These are phyloP conservation scores for Drosophila pseudotalamancana DNA, from an alignment of 2,888 invertebrate genomes.

Conservation along the genomic window DNA sequence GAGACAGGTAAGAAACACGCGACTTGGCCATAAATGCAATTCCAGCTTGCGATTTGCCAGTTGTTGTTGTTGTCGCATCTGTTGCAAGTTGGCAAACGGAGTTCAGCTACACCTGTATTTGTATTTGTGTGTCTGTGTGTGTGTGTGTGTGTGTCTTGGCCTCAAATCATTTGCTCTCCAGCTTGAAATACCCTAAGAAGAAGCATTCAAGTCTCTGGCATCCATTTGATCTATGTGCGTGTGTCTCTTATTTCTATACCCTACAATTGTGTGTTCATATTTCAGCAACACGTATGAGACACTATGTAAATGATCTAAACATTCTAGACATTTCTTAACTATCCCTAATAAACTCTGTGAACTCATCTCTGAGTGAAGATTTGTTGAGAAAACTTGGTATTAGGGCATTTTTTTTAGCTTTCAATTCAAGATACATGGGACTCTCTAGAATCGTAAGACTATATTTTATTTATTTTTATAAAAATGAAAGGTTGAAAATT, in stretches of 20 bases:
- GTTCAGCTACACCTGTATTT: conserved; percentile 28
- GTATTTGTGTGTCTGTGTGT: conserved; percentile 1
- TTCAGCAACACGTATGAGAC: too few relatives aligned
- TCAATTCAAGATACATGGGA: too few relatives aligned
- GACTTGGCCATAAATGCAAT: conserved; percentile 78
- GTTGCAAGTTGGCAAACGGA: conserved; percentile 42
- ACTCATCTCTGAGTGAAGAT: too few relatives aligned
- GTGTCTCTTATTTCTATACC: not conserved
- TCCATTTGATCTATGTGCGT: conserved; percentile 36
- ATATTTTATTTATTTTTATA: too few relatives aligned
- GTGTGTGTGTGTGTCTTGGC: conserved; percentile 38
- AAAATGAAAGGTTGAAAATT: too few relatives aligned
- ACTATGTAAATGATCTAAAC: too few relatives aligned
- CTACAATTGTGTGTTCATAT: too few relatives aligned
- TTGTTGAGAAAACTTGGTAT: too few relatives aligned
- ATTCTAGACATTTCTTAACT: too few relatives aligned
- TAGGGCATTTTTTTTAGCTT: too few relatives aligned
- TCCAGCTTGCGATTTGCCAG: conserved; percentile 52
- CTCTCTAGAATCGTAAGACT: too few relatives aligned
- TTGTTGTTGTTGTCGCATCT: conserved; percentile 42
- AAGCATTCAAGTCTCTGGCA: conserved; percentile 20
- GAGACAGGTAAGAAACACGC: conserved; percentile 65
- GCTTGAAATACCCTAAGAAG: conserved; percentile 40
- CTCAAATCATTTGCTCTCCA: conserved; percentile 50
- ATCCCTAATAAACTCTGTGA: too few relatives aligned